phyloP scores from a whole-genome alignment of 1,140 invertebrate genomes.

The Rhopalosiphum padi region DNA sequence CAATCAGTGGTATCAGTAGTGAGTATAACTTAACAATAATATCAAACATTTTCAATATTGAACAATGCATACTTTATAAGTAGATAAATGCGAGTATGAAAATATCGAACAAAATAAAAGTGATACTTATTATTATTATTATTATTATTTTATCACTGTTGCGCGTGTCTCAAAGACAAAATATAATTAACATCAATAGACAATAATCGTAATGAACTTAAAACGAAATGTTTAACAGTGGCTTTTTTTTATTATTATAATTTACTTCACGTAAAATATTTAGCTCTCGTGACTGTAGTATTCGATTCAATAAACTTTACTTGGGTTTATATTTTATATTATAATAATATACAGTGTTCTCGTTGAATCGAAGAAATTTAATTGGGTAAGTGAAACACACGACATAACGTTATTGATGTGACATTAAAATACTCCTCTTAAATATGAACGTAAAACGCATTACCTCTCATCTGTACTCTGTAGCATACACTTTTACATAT shows the following conservation, averaged over 20 bases:
- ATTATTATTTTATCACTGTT: neutral
- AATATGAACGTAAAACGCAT: neutral
- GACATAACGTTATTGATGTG: neutral
- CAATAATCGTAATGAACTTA: neutral
- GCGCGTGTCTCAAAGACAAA: neutral
- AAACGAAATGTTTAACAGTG: neutral
- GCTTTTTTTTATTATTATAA: too few relatives aligned
- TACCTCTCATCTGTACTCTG: neutral
- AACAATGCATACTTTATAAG: too few relatives aligned
- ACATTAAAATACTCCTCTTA: neutral
- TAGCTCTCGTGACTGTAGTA: neutral
- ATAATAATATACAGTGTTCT: neutral
- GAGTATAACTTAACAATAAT: neutral
- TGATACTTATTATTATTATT: neutral
- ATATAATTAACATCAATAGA: neutral
- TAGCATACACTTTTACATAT: neutral
- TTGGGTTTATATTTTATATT: too few relatives aligned
- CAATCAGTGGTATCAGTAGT: neutral
- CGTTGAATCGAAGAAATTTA: neutral
- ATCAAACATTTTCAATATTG: neutral
- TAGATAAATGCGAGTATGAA: neutral
- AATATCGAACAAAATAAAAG: neutral
- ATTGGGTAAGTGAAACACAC: neutral
- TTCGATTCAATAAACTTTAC: neutral
- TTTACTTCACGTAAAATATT: neutral